Conservation (phyloP, 2,888 invertebrate genomes). For the Eilema sororculum region DNA sequence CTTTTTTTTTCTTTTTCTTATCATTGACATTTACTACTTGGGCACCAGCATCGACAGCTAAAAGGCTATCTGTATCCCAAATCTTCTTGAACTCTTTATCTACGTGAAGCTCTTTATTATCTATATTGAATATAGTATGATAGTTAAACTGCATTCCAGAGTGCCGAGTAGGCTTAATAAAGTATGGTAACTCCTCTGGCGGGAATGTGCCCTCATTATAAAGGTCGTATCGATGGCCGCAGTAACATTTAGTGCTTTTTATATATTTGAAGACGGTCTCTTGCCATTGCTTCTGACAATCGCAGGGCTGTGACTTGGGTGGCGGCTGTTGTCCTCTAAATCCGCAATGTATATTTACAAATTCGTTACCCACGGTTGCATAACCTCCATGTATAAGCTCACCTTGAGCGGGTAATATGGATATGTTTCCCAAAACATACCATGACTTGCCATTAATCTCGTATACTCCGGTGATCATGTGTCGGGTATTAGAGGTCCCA, state of each 20-base stretch:
- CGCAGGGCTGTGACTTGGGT: conserved; percentile 64
- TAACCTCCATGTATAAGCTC: conserved; percentile 78
- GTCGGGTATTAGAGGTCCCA: conserved; percentile 68
- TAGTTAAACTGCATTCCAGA: conserved; percentile 68
- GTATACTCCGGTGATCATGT: conserved; percentile 71
- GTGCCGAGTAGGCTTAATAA: conserved; percentile 68
- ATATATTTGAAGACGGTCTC: conserved; percentile 66
- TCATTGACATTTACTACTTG: conserved; percentile 56
- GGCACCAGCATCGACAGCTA: conserved; percentile 60
- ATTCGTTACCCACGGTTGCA: conserved; percentile 53
- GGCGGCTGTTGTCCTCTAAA: conserved; percentile 61
- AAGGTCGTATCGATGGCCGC: conserved; percentile 74
- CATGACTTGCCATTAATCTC: conserved; percentile 63
- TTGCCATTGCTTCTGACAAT: conserved; percentile 73
- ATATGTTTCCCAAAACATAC: conserved; percentile 67
- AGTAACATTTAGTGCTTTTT: conserved; percentile 71
- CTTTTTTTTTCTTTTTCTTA: conserved; percentile 59
- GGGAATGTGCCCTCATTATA: conserved; percentile 70
- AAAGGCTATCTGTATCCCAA: conserved; percentile 76
- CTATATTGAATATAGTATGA: conserved; percentile 72
- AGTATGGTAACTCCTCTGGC: conserved; percentile 71
- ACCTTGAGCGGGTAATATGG: conserved; percentile 66
- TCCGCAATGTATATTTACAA: conserved; percentile 73
- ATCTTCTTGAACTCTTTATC: conserved; percentile 72
- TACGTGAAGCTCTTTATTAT: conserved; percentile 65